A percentile compares a stretch with the other conserved stretches of the same genome.
Conservation (phyloP, 2,888 invertebrate species). For the Scaeva pyrastri region DNA sequence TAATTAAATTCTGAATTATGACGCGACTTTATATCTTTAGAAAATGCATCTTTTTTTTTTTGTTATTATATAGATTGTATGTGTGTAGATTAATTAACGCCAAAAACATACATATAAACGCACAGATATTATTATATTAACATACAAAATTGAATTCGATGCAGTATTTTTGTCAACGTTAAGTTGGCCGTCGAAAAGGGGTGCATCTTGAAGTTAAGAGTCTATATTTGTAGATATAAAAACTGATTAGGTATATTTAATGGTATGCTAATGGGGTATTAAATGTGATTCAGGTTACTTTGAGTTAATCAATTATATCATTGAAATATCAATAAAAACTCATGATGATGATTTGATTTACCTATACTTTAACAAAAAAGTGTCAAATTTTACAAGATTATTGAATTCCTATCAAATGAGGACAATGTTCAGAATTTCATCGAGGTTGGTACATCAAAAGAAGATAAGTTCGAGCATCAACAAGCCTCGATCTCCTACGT, state of each 20-base stretch:
- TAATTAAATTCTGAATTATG: constrained; percentile 66
- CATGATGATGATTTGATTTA: background rate
- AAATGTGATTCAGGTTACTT: constrained; percentile 9
- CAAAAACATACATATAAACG: constrained; percentile 7
- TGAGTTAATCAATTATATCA: constrained; percentile 19
- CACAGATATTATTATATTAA: constrained; percentile 56
- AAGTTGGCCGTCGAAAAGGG: background rate
- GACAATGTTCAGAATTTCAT: too few relatives aligned
- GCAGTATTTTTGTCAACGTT: background rate
- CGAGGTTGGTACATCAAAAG: too few relatives aligned
- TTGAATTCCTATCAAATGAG: background rate
- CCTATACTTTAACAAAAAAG: background rate
- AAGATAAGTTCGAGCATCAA: too few relatives aligned
- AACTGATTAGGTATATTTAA: background rate
- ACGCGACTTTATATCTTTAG: background rate
- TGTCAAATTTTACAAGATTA: background rate
- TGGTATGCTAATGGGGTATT: constrained; percentile 1
- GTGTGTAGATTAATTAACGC: constrained; percentile 47
- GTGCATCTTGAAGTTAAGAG: background rate
- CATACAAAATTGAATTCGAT: constrained; percentile 26
- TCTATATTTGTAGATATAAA: background rate
- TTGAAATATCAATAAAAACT: background rate
- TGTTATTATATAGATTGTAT: background rate
- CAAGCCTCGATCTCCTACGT: too few relatives aligned
- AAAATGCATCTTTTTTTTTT: constrained; percentile 9